Percentiles rank a stretch among this genome's conserved stretches.
These are phyloP conservation scores for Ennomos quercinarius DNA, from an alignment of 2,888 invertebrate genomes.

Conservation along the genomic window DNA sequence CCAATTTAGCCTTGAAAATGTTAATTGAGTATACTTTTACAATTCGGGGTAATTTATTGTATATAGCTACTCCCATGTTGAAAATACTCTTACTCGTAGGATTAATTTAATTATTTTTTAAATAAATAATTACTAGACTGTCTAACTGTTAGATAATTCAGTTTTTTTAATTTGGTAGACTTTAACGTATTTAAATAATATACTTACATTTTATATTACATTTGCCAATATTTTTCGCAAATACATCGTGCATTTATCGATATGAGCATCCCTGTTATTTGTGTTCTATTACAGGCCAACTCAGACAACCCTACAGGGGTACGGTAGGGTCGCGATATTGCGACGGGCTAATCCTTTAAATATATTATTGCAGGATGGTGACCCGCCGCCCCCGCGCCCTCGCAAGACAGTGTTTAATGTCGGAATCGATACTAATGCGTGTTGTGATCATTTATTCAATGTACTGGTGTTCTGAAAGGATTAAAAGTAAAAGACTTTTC, in stretches of 20 bases:
- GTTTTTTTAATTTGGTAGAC: too few relatives aligned
- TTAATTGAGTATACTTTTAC: too few relatives aligned
- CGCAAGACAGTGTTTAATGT: slow-evolving; percentile 75
- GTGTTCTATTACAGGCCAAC: neutral
- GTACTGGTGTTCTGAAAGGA: slow-evolving; percentile 16
- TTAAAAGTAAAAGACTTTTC: neutral
- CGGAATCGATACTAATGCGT: slow-evolving; percentile 77
- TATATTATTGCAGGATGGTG: slow-evolving; percentile 83
- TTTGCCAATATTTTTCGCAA: too few relatives aligned
- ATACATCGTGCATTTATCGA: neutral
- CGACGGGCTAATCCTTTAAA: slow-evolving; percentile 85
- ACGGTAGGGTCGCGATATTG: slow-evolving; percentile 81
- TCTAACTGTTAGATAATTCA: too few relatives aligned
- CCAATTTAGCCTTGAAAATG: too few relatives aligned
- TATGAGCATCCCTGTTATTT: neutral
- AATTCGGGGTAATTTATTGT: too few relatives aligned
- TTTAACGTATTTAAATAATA: too few relatives aligned
- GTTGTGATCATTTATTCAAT: slow-evolving; percentile 56
- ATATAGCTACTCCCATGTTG: too few relatives aligned
- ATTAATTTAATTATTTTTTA: too few relatives aligned
- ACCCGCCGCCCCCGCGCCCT: slow-evolving; percentile 62
- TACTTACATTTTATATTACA: too few relatives aligned
- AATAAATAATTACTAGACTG: too few relatives aligned
- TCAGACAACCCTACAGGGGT: slow-evolving; percentile 33
- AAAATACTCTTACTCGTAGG: too few relatives aligned